These are phyloP conservation scores for Momotus momota DNA, from an alignment of 2,797 vertebrate species.

Conservation along the genomic window DNA sequence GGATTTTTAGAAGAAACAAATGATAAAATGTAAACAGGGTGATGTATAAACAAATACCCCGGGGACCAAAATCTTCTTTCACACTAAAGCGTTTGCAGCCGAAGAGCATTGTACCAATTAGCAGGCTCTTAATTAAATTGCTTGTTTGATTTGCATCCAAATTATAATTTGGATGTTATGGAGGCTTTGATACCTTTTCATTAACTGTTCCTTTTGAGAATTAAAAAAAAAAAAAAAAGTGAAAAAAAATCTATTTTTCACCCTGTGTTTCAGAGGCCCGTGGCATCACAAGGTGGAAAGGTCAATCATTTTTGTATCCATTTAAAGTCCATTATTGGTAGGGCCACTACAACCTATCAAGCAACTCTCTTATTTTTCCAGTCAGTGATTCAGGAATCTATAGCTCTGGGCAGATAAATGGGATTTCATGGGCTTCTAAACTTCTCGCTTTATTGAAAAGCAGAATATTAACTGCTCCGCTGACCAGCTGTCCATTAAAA, in stretches of 20 bases:
- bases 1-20: background rate
- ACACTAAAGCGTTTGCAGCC: conserved; percentile 27
- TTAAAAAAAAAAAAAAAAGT: background rate
- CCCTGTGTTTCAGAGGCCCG: background rate
- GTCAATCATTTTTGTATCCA: conserved; percentile 44
- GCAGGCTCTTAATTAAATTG: conserved; percentile 72
- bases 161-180: conserved; percentile 44
- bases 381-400: conserved; percentile 58
- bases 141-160: conserved; percentile 74
- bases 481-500: conserved; percentile 69
- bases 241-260: background rate
- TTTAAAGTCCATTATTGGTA: conserved; percentile 40
- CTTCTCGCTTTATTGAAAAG: conserved; percentile 76
- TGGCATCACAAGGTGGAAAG: conserved; percentile 38
- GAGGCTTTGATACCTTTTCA: conserved; percentile 60
- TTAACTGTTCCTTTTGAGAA: conserved; percentile 9
- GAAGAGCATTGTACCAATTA: conserved; percentile 49
- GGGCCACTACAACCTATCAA: conserved; percentile 42
- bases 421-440: conserved; percentile 70
- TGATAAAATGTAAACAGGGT: conserved; percentile 27
- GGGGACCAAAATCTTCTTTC: conserved; percentile 54
- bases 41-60: conserved; percentile 26
- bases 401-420: conserved; percentile 64
- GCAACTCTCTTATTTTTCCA: conserved; percentile 64
- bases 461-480: conserved; percentile 72